Evolutionary conservation across 2,888 invertebrate genomes (phyloP), one percentile per base, ranked within the genome.

Genomic region (Microctonus hyperodae): DNA sequence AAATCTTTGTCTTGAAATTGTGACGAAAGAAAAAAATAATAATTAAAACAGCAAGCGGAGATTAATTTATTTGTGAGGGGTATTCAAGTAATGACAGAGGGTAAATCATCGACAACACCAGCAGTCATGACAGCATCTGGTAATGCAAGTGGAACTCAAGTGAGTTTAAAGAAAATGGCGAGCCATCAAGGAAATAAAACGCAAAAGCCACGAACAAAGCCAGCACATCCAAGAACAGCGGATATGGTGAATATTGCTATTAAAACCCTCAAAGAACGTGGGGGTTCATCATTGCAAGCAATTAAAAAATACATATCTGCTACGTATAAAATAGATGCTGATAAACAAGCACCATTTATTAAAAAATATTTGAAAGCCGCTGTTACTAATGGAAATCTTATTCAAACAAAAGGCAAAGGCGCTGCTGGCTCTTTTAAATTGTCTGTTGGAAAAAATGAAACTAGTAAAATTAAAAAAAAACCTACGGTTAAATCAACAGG

Each of bases 291-390:
- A 1, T 76, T 81, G 73, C 85, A 79, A 78, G 87, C 88, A 3
- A 89, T 90, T 79, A 90, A 89, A 80, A 90, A 90, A 78, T 90
- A 88, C 81, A 86, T 91, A 68, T 81, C 86, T 7, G 85, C 86
- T 33, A 87, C 86, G 67, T 88, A 90, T 85, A 87, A 87, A 70
- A 84, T 89, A 9, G 89, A 89, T 77, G 84, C 86, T 1, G 87
- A 87, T 71, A 89, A 88, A 74, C 78, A 87, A 59, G 85, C 87
- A 0, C 86, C 86, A 5, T 88, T 86, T 81, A 89, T 90, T 74
- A 88, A 87, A 72, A 88, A 87, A 70, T 88, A 87, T 73, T 74
- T 90, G 65, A 89, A 88, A 77, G 79, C 81, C 22, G 88, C 87
- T 16, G 87, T 90, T 11, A 85, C 82, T 16, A 83, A 83, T 51